A percentile compares a stretch with the other conserved stretches of the same genome.
Evolutionary conservation across 2,888 invertebrate species (phyloP).

Genomic region (Tillus elongatus): DNA sequence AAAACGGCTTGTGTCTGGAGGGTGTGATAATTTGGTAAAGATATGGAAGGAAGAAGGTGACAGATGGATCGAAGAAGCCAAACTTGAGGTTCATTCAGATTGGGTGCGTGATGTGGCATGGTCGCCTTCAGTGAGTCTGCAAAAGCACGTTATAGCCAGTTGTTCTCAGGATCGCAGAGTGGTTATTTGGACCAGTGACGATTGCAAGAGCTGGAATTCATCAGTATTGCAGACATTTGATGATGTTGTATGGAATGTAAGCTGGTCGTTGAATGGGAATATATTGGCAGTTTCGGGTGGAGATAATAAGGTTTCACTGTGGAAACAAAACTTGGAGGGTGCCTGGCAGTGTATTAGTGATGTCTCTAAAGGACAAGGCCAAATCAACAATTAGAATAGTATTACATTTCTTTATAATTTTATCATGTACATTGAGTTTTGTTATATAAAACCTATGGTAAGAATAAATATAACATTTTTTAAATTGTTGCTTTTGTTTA

Average conservation of each 20-base stretch:
- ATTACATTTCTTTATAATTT: no score
- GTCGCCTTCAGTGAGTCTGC: constrained; percentile 81
- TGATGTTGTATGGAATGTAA: constrained; percentile 98
- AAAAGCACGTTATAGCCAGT: constrained; percentile 86
- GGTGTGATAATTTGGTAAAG: constrained; percentile 98
- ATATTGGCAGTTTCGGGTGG: constrained; percentile 96
- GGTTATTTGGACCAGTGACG: constrained; percentile 78
- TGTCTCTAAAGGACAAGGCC: constrained; percentile 54
- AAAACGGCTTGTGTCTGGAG: constrained; percentile 87
- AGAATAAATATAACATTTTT: no score
- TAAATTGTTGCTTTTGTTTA: no score
- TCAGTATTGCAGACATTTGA: constrained; percentile 86
- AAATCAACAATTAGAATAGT: constrained; percentile 32
- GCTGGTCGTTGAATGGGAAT: constrained; percentile 97
- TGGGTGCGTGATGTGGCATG: constrained; percentile 99
- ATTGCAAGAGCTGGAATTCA: constrained; percentile 79
- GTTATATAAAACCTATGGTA: no score
- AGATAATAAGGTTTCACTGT: constrained; percentile 91
- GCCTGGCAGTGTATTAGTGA: constrained; percentile 91
- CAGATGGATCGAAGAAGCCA: constrained; percentile 69
- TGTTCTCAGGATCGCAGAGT: constrained; percentile 88
- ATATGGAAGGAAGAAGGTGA: constrained; percentile 80
- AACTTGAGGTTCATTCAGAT: constrained; percentile 93
- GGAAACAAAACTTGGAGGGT: constrained; percentile 87
- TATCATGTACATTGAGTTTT: no score